Conservation (phyloP, 1,140 invertebrate species). For the Trichomalopsis sarcophagae region DNA sequence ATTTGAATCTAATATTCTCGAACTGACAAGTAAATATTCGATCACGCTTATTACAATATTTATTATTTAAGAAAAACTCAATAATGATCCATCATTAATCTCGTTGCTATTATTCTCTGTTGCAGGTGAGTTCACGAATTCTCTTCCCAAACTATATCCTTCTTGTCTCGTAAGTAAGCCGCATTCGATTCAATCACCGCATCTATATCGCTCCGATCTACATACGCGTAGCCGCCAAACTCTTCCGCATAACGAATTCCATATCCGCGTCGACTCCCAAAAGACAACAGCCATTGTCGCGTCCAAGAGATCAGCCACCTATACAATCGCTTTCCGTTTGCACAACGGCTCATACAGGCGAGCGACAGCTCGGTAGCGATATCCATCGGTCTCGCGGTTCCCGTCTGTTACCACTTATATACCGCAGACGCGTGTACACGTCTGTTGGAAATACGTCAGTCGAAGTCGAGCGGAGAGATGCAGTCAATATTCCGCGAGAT, state of each 20-base stretch:
- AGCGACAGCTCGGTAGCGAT: neutral
- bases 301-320: neutral
- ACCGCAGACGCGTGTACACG: too few species aligned
- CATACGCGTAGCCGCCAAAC: too few species aligned
- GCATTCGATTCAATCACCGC: too few species aligned
- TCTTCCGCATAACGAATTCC: too few species aligned
- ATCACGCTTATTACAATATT: neutral
- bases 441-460: neutral
- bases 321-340: neutral
- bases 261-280: too few species aligned
- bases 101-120: slow-evolving; percentile 24
- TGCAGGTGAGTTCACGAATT: slow-evolving; percentile 36
- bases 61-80: neutral
- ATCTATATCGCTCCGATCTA: too few species aligned
- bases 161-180: slow-evolving; percentile 9
- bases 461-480: neutral
- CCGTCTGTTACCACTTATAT: neutral
- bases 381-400: neutral
- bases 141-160: neutral
- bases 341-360: neutral
- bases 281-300: neutral
- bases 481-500: neutral
- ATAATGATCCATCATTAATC: neutral
- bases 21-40: too few species aligned
- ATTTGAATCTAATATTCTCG: too few species aligned